These are phyloP conservation scores for Panagrolaimus sp. DNA, from an alignment of 1,140 invertebrate species.

Conservation along the genomic window DNA sequence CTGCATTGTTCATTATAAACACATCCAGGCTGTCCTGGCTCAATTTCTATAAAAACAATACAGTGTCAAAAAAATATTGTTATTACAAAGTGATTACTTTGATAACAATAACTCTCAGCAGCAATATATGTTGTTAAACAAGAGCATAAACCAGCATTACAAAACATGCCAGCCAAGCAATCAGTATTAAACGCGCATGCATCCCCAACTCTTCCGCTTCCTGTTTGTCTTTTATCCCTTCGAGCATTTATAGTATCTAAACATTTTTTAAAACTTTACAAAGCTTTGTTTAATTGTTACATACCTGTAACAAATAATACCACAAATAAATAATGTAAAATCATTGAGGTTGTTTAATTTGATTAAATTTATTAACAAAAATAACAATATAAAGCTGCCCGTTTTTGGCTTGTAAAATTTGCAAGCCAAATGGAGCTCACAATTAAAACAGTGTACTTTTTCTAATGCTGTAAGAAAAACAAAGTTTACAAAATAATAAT, in stretches of 20 bases:
- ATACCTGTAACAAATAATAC: constrained; percentile 9
- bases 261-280: neutral
- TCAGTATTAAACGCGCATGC: constrained; percentile 44
- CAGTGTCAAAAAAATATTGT: neutral
- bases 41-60: constrained; percentile 37
- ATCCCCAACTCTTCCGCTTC: constrained; percentile 30
- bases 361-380: no score
- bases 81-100: neutral
- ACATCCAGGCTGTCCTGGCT: constrained; percentile 51
- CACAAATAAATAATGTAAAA: constrained; percentile 8
- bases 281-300: neutral
- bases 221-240: constrained; percentile 11
- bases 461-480: no score
- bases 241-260: neutral
- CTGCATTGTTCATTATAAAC: constrained; percentile 52
- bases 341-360: neutral
- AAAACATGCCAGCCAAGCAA: constrained; percentile 52
- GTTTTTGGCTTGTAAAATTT: no score
- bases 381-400: no score
- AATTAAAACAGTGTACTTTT: no score
- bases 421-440: no score
- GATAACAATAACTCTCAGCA: constrained; percentile 54
- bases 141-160: constrained; percentile 47
- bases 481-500: no score
- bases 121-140: constrained; percentile 55